A percentile compares a stretch with the other conserved stretches of the same genome.
Evolutionary conservation across 2,113 vertebrate genomes (phyloP).

Genomic region (Carassius auratus): DNA sequence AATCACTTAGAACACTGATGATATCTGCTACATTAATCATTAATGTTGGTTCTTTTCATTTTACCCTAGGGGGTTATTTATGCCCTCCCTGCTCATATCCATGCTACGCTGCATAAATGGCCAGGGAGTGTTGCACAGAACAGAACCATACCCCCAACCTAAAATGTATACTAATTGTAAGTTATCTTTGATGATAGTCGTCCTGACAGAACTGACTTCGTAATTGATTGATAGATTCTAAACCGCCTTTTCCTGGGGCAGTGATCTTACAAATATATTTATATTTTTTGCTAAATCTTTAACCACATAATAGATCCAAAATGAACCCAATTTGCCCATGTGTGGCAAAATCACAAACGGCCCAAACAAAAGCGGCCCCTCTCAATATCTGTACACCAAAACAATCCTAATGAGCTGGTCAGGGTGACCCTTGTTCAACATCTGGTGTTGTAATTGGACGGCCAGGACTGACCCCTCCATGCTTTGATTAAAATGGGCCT

Average conservation of each 20-base stretch:
- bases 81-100: too few relatives aligned
- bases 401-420: slow-evolving; percentile 46
- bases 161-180: too few relatives aligned
- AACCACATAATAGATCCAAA: neutral
- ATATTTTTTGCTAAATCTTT: neutral
- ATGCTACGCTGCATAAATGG: too few relatives aligned
- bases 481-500: slow-evolving; percentile 45
- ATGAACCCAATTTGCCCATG: neutral
- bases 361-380: slow-evolving; percentile 15
- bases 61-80: too few relatives aligned
- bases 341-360: slow-evolving; percentile 15
- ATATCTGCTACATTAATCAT: too few relatives aligned
- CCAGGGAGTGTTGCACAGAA: too few relatives aligned
- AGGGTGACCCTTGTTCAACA: slow-evolving; percentile 45
- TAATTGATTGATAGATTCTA: neutral
- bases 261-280: neutral
- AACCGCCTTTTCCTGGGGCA: neutral
- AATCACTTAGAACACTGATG: too few relatives aligned
- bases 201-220: neutral
- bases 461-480: slow-evolving; percentile 46
- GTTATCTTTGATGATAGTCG: too few relatives aligned
- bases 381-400: slow-evolving; percentile 48
- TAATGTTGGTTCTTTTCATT: too few relatives aligned
- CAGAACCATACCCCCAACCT: too few relatives aligned
- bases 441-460: slow-evolving; percentile 58